Base-by-base conservation (phyloP, 2,888 invertebrate genomes). In the Synanthedon myopaeformis region DNA sequence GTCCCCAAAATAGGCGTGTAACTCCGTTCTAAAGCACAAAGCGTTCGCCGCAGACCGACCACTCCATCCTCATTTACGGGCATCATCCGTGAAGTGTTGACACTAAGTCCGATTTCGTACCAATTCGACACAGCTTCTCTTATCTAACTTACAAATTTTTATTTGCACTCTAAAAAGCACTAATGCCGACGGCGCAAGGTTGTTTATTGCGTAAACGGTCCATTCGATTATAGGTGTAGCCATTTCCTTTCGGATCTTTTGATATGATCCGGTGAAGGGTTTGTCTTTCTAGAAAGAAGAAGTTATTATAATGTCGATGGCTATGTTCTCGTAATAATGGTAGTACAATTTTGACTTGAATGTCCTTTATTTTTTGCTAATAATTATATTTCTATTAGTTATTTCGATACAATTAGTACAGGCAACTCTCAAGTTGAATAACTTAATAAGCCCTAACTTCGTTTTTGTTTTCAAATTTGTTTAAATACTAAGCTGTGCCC, bases 91-190 rank as follows among this genome's bases (percentile, higher is more conserved):
- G 78, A 82, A 82, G 82, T 81, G 85, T 81, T 83, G 86, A 86
- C 85, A 82, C 80, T 86, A 80, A 86, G 82, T 61, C 77, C 81
- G 75, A 82, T 82, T 82, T 80, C 76, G 72, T 82, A 76, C 77
- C 69, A 62, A 78, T 83, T 80, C 71, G 81, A 69, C 64, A 65
- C 73, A 76, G 72, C 71, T 72, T 74, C 77, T 80, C 78, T 73
- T 75, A 76, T 73, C 74, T 74, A 61, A 67, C 59, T 59, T 60
- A 70, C 72, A 61, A 69, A 62, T 53, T 59, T 65, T 58, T 42
- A 49, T 41, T 42, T 61, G 53, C 57, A 56, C 48, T 28, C 12
- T 5, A 50, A 41, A 19, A 51, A 52, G 19, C 42, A 57, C 58
- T 64, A 63, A 62, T 13, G 0, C 2, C n/a, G 45, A 42, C 0